Conservation (phyloP, 2,113 vertebrate genomes). For the Excalfactoria chinensis region DNA sequence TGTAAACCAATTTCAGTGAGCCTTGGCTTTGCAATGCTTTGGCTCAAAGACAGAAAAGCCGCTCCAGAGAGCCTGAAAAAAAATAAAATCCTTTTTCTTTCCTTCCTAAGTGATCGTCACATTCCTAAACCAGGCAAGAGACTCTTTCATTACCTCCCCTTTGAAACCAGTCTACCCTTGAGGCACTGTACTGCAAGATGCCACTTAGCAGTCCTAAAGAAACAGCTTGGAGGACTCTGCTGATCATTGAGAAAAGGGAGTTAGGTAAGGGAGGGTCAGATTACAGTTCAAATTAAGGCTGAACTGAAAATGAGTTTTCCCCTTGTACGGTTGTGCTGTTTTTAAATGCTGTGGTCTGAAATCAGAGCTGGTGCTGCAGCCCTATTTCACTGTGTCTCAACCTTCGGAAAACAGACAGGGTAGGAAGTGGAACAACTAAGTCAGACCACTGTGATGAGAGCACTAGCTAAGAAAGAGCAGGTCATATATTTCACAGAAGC, state of each 20-base stretch:
- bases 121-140: not conserved
- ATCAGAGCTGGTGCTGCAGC: not conserved
- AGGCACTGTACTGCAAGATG: not conserved
- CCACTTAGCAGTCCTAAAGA: not conserved
- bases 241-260: not conserved
- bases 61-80: not conserved
- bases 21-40: not conserved
- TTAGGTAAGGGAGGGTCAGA: not conserved
- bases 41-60: constrained; percentile 26
- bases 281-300: not conserved
- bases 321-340: accelerated
- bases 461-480: not conserved
- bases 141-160: constrained; percentile 30
- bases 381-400: not conserved
- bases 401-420: not conserved
- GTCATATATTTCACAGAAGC: not conserved
- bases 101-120: not conserved
- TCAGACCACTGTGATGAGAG: not conserved
- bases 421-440: not conserved
- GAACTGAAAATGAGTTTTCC: not conserved
- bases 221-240: not conserved
- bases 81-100: not conserved
- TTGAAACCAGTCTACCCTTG: constrained; percentile 3
- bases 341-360: not conserved
- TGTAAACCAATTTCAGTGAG: constrained; percentile 23